Base-by-base conservation (phyloP, 2,888 invertebrate genomes). In the Romanomermis culicivorax region DNA sequence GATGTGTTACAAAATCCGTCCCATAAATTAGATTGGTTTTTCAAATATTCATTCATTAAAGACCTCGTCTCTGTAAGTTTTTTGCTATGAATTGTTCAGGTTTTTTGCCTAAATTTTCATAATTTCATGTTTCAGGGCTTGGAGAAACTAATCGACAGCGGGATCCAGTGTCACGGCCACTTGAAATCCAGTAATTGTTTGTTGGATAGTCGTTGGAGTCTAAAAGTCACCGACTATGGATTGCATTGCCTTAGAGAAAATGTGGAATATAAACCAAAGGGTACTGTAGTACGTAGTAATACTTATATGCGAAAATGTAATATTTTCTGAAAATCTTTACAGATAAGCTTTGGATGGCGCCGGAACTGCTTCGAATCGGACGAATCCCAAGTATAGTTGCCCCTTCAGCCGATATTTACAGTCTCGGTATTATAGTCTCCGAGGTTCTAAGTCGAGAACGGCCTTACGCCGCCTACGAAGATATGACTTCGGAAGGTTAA, bases 121-220 rank as follows among this genome's bases (percentile, higher is more conserved):
- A 7, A 36, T 36, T 36, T 36, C 17, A 11, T 36, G 36, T 36
- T 36, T 36, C 42, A 57, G 57, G 57, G 55, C 4, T 20, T 57
- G 57, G 29, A 56, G n/a, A 36, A 50, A 2, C 11, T 57, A 11
- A 53, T 52, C 52, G 29, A 27, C 14, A 42, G 24, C n/a, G 25
- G 27, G 14, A 20, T 57, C 17, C 25, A 29, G 17, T 42, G 51
- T 2, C 57, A 57, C 48, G 54, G 57, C 14, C 55, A 42, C 14
- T 42, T 57, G 30, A 57, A 55, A 29, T 52, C 55, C 2, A 51
- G 42, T 25, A 57, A 57, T 29, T 57, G 57, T 36, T 29, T 57
- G 45, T 23, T 57, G 1, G 57, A 57, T 52, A 42, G 27, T 29
- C 54, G 57, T 2, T 57, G 57, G 57, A 25, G 23, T 20, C 14